Base-by-base conservation (phyloP, 2,113 vertebrate genomes). In the Leiothrix lutea region DNA sequence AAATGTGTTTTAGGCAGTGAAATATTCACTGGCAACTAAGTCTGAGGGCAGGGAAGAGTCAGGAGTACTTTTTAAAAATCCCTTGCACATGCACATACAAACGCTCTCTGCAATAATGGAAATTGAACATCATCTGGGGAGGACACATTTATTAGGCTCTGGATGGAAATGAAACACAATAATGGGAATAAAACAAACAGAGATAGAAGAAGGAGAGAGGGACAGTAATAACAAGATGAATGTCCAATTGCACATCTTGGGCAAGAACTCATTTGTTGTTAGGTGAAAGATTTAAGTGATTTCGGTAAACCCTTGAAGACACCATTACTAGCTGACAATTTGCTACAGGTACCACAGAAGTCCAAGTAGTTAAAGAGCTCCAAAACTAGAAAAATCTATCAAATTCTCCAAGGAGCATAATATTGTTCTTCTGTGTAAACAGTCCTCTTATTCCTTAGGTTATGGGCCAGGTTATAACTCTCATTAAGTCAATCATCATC, bases 401-500 rank as follows among this genome's bases (percentile, higher is more conserved):
- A 82, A 48, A 89, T 89, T 89, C 45, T 47, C 53, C 53, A 92
- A 80, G 71, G 60, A 97, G 33, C 56, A 93, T 88, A 87, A 96
- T 95, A 92, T 71, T 92, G 44, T 86, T 92, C 77, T 81, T 92
- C 60, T 71, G 45, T 56, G 79, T 86, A 70, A 92, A 93, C 45
- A 95, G 45, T 42, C 79, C 16, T 95, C 86, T 95, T 64, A 40
- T 95, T 94, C 72, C 56, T 70, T 62, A 79, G 77, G 58, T 86
- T 97, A 79, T 91, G 94, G 95, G 36, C 64, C 35, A 77, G 62
- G 53, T 81, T 81, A 60, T 79, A 78, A 53, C 65, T 75, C 56
- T 94, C 74, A 91, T 95, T 96, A 96, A 97, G 56, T 60, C 93
- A 91, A 62, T 80, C 83, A 95, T 90, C 42, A 86, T 94, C 92